A percentile compares a stretch with the other conserved stretches of the same genome.
These are phyloP conservation scores for Eubasilissa regina DNA, from an alignment of 1,140 invertebrate species.

Conservation along the genomic window DNA sequence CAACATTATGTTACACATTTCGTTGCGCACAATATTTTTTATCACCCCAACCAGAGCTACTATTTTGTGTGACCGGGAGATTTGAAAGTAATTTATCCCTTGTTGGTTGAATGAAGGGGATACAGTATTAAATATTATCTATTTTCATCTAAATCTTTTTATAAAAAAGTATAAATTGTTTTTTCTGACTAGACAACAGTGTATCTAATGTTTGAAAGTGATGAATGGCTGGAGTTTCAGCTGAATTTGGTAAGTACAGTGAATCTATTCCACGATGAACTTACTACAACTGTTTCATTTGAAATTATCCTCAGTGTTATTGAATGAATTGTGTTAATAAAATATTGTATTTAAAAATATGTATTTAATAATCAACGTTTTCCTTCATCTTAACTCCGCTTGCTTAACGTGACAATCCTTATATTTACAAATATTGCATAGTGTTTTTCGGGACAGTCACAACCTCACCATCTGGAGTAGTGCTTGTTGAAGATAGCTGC, in stretches of 20 bases:
- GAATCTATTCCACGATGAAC: slow-evolving; percentile 54
- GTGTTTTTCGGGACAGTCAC: no score
- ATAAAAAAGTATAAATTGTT: slow-evolving; percentile 55
- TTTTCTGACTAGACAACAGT: slow-evolving; percentile 68
- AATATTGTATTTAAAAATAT: slow-evolving; percentile 67
- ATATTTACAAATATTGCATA: no score
- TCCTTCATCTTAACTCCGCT: no score
- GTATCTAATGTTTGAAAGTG: slow-evolving; percentile 71
- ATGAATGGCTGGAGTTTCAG: slow-evolving; percentile 72
- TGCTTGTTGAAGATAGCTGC: no score
- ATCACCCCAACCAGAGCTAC: slow-evolving; percentile 31
- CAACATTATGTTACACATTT: slow-evolving; percentile 61
- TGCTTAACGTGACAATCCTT: no score
- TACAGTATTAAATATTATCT: slow-evolving; percentile 60
- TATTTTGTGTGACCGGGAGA: slow-evolving; percentile 48
- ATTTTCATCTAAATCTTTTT: slow-evolving; percentile 58
- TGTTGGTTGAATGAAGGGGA: slow-evolving; percentile 44
- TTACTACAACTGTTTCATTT: slow-evolving; percentile 65
- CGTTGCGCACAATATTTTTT: slow-evolving; percentile 64
- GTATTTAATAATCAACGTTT: no score
- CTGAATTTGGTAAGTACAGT: slow-evolving; percentile 63
- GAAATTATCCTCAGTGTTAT: slow-evolving; percentile 73
- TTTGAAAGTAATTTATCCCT: slow-evolving; percentile 52
- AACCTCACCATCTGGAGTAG: no score
- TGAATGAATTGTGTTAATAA: slow-evolving; percentile 75